Base-by-base conservation (phyloP, 2,797 vertebrate genomes). In the Pangasius sanitwongsei region DNA sequence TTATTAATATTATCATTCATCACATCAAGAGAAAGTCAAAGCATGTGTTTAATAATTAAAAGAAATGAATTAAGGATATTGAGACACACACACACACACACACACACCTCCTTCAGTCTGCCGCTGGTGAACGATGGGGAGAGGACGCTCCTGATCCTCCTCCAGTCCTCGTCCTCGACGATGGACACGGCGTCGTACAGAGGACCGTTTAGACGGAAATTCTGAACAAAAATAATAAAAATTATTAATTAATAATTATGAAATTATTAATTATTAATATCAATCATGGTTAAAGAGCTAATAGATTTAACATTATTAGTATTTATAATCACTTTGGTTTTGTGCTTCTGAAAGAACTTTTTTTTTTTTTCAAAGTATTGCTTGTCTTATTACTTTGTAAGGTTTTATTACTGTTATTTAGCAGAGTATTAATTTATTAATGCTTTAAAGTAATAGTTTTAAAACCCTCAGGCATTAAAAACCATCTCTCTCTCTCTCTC, bases 111-210 rank as follows among this genome's bases (percentile, higher is more conserved):
- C 88, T 97, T 97, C 44, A 97, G 92, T 91, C 93, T 96, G 53
- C 97, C 95, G 0, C 95, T 97, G 90, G 97, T 97, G 92, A 98
- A 97, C 16, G 95, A 89, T 0, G 96, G 97, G 84, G 96, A 97
- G 7, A 97, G 93, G 28, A 96, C 91, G 0, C 92, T 88, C 18
- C 95, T 94, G 81, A 97, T 97, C 86, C 95, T 95, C 88, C 13
- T 97, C 97, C 97, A 97, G 16, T 95, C 91, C 0, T 97, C 96
- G 59, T 97, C 95, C 72, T 94, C 92, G 4, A 93, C 93, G 1
- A 95, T 0, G 0, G 4, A 82, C 84, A 97, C 18, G 0, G 96
- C 93, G 0, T 96, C 96, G 0, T 94, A 87, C 91, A 97, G 74
- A 0, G 86, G 63, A 0, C 97, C 97, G 0, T 94, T 96, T 90